Evolutionary conservation across 2,797 vertebrate genomes (phyloP).

Genomic region (Mormyrus proboscirostris): DNA sequence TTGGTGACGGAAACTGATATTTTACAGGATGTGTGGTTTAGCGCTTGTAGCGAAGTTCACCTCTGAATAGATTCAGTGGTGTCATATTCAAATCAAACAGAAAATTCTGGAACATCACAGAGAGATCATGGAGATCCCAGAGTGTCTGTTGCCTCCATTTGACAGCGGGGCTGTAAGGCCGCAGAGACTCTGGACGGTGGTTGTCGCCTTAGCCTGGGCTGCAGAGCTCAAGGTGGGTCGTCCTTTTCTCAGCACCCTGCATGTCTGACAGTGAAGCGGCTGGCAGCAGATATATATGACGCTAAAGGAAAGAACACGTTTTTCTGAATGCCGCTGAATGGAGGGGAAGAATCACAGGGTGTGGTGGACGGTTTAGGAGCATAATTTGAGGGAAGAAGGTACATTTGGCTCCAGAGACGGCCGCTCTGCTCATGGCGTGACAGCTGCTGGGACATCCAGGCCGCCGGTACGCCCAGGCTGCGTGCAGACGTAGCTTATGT

Average conservation of each 20-base stretch:
- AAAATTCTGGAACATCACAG: constrained; percentile 41
- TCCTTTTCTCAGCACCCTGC: background rate
- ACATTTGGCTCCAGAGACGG: background rate
- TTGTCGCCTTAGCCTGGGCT: background rate
- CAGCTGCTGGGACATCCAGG: background rate
- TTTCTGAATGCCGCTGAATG: background rate
- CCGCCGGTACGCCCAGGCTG: background rate
- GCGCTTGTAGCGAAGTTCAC: background rate
- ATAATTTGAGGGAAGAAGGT: constrained; percentile 20
- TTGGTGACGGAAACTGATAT: background rate
- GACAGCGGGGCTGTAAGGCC: background rate
- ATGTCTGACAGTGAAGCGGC: background rate
- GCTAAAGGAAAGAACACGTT: constrained; percentile 1
- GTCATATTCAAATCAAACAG: background rate
- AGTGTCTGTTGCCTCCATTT: background rate
- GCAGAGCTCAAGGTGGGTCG: background rate
- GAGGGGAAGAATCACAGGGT: background rate
- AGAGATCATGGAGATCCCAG: background rate
- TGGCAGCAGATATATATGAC: background rate
- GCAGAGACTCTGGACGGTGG: background rate
- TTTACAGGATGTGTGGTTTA: background rate
- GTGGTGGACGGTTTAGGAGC: background rate
- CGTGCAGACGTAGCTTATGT: background rate
- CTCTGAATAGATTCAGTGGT: background rate
- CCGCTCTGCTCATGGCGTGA: background rate